Evolutionary conservation across 35 echinoderm and acorn worm species (phyloP), one percentile per base, ranked within the genome.

Genomic region (Diadema setosum): DNA sequence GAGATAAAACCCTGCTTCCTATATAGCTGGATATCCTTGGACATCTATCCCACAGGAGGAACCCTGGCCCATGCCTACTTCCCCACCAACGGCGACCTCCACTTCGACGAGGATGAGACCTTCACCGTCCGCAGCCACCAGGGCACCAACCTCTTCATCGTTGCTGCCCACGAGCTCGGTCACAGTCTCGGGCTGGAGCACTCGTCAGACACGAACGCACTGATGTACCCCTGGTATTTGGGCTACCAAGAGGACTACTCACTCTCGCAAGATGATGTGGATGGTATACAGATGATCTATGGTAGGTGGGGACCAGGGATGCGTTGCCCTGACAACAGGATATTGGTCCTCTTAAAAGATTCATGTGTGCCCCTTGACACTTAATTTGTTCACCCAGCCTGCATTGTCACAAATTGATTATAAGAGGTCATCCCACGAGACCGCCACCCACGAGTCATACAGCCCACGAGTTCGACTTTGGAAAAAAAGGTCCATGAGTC

Each of bases 181-280:
- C 96, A 98, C 96, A 98, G 96, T 41, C 81, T 98, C 17, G 96
- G 96, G 23, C 74, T 98, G n/a, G 96, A 88, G 25, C 96, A 98
- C 65, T 98, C 96, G n/a, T 60, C 58, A 23, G 81, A 69, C 1
- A 26, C 15, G 30, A 63, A 49, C 5, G 80, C 96, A 4, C 63
- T 98, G 60, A 98, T 98, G 96, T 93, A 89, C 17, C 96, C 96
- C 24, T 94, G 84, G 70, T 98, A 98, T 84, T 82, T 88, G 45
- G 96, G 96, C 21, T 98, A 98, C 78, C 82, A 70, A 17, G 82
- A 34, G 27, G 80, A 93, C 18, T 93, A 89, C 61, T 17, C 75
- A 58, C 90, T 97, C 4, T 82, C 90, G 2, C 64, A 70, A n/a
- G 94, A 97, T 59, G 94, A 97, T 50, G 82, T 86, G 2, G 58